These are phyloP conservation scores for Polydrusus tereticollis DNA, from an alignment of 2,888 invertebrate genomes.

Conservation along the genomic window DNA sequence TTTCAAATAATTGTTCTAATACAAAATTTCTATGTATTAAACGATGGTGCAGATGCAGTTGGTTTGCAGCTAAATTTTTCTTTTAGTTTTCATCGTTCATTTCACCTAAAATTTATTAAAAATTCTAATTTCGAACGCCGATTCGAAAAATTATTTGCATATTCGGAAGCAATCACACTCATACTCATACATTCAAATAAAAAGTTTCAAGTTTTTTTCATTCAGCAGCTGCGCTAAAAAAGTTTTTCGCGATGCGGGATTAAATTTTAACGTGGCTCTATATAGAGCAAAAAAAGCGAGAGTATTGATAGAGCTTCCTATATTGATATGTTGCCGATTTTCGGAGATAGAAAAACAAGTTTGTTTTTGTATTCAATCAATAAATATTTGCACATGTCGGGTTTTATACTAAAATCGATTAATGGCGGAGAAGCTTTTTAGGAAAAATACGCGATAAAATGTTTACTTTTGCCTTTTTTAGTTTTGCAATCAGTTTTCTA, in stretches of 20 bases:
- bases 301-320: not conserved
- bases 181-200: slow-evolving; percentile 15
- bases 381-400: not conserved
- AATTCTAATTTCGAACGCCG: slow-evolving; percentile 20
- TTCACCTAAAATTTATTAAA: slow-evolving; percentile 22
- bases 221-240: not conserved
- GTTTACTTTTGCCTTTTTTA: not conserved
- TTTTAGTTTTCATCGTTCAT: too few relatives aligned
- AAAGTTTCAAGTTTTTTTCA: slow-evolving; percentile 19
- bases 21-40: too few relatives aligned
- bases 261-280: slow-evolving; percentile 6
- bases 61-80: not conserved
- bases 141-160: slow-evolving; percentile 25
- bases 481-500: not conserved
- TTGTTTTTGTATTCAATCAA: not conserved
- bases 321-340: not conserved
- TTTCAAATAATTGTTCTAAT: too few relatives aligned
- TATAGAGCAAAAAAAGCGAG: not conserved
- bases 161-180: slow-evolving; percentile 26
- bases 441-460: not conserved
- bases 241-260: not conserved
- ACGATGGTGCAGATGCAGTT: too few relatives aligned
- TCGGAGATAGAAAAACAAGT: not conserved
- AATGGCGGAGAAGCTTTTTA: not conserved
- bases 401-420: not conserved